Base-by-base conservation (phyloP, 2,888 invertebrate genomes). In the Cordilura impudica region DNA sequence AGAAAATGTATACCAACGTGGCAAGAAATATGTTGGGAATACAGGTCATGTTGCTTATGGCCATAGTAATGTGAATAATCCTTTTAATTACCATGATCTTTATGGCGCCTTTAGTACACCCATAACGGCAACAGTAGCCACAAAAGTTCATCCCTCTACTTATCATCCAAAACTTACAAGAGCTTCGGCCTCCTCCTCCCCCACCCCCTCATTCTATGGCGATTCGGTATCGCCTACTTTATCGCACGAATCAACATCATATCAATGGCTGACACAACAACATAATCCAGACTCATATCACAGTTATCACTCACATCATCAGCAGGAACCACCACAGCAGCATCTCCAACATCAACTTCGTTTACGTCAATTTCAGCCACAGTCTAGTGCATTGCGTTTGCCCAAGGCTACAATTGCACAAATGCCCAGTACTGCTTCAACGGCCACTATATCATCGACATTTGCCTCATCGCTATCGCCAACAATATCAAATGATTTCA, bases 1-100 rank as follows among this genome's bases (percentile, higher is more conserved):
- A 31, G 81, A 83, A 39, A 35, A 65, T 49, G 71, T 63, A 58
- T 67, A 61, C 19, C 74, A 58, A 39, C 67, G 54, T 26, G 79
- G 78, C 58, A 82, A 79, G 16, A 80, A 75, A n/a, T 66, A 56
- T 54, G 39, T 31, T 61, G 71, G 4, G 12, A n/a, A 39, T 39
- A 39, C 47, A 6, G 54, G 66, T 23, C 67, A 80, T 3, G 56
- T 7, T 21, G 39, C 63, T 69, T 84, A 87, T 21, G 86, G 72
- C 16, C 84, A 86, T 0, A 84, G 81, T 4, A 84, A 85, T 2
- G 82, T 81, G 31, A 82, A 80, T 2, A 85, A 83, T 47, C 84
- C 83, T 4, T 63, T 85, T 19, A 82, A 81, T 10, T 53, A 60
- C 80, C 82, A 71, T 45, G 69, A 81, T 51, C 66, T 81, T 10